Percentiles rank a stretch among this genome's conserved stretches.
phyloP scores from a whole-genome alignment of 2,888 invertebrate species.

The Clepsis dumicolana region DNA sequence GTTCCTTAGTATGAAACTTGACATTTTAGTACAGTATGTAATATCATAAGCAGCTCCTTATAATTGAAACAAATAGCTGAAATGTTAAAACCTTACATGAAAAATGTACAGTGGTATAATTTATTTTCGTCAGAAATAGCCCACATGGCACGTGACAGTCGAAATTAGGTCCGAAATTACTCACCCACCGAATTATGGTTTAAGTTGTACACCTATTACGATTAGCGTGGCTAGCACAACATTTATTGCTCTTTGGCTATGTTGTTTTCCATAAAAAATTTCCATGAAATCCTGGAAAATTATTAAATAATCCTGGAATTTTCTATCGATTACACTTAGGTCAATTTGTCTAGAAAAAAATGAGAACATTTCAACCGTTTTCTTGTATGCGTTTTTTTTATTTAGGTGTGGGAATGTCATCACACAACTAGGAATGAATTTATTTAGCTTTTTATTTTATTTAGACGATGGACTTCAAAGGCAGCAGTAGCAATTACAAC shows the following conservation, averaged over 20 bases:
- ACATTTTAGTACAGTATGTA: too few species aligned
- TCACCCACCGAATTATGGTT: slow-evolving; percentile 57
- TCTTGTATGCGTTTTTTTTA: too few species aligned
- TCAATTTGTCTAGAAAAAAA: too few species aligned
- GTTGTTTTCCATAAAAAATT: neutral
- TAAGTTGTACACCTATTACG: slow-evolving; percentile 59
- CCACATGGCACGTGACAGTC: slow-evolving; percentile 52
- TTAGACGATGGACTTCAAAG: too few species aligned
- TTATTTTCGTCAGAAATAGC: slow-evolving; percentile 50
- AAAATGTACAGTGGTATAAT: slow-evolving; percentile 15
- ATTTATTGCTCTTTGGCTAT: neutral
- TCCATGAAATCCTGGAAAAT: neutral
- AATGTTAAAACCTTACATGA: neutral
- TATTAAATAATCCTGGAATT: too few species aligned
- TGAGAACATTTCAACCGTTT: too few species aligned
- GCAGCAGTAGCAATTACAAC: too few species aligned
- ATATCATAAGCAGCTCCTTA: neutral
- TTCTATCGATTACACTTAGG: too few species aligned
- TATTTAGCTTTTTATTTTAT: too few species aligned
- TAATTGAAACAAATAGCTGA: neutral
- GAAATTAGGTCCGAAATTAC: slow-evolving; percentile 61
- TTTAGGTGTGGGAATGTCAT: too few species aligned
- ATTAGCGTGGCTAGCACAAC: slow-evolving; percentile 44
- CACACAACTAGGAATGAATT: too few species aligned
- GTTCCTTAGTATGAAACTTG: too few species aligned